Conservation (phyloP, 2,888 invertebrate species). For the Drosophila mercatorum region DNA sequence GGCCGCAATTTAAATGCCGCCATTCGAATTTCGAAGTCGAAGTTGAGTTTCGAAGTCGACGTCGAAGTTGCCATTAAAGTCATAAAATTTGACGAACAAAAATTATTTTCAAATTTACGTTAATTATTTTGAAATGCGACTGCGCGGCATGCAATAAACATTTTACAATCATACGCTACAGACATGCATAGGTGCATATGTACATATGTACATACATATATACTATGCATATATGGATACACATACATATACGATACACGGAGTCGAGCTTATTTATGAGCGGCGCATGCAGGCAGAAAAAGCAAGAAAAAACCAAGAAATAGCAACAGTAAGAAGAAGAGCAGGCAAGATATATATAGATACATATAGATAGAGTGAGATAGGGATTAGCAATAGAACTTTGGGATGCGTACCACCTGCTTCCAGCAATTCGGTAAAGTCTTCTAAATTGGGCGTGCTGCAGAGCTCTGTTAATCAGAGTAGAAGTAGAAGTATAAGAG, state of each 20-base stretch:
- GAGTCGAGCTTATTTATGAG: slow-evolving; percentile 51
- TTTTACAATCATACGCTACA: slow-evolving; percentile 65
- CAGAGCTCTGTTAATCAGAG: slow-evolving; percentile 75
- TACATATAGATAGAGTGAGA: slow-evolving; percentile 14
- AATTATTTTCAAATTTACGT: slow-evolving; percentile 78
- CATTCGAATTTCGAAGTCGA: slow-evolving; percentile 14
- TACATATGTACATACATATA: background rate
- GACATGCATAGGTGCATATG: slow-evolving; percentile 14
- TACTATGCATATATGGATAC: slow-evolving; percentile 9
- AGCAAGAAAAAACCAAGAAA: slow-evolving; percentile 13
- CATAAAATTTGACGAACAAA: slow-evolving; percentile 64
- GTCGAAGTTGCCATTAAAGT: slow-evolving; percentile 66
- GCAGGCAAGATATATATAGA: slow-evolving; percentile 5
- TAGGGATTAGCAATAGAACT: slow-evolving; percentile 14
- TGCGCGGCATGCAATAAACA: slow-evolving; percentile 70
- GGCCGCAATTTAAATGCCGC: slow-evolving; percentile 50
- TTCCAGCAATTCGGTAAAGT: slow-evolving; percentile 85
- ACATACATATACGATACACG: slow-evolving; percentile 39
- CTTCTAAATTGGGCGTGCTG: slow-evolving; percentile 85
- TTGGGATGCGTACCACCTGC: slow-evolving; percentile 84
- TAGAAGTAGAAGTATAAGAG: slow-evolving; percentile 8
- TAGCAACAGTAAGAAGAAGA: slow-evolving; percentile 1
- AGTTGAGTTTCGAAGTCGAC: slow-evolving; percentile 20
- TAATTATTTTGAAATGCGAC: slow-evolving; percentile 75
- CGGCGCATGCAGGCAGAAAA: slow-evolving; percentile 52